These are phyloP conservation scores for Vimba vimba DNA, from an alignment of 2,113 vertebrate species.

Conservation along the genomic window DNA sequence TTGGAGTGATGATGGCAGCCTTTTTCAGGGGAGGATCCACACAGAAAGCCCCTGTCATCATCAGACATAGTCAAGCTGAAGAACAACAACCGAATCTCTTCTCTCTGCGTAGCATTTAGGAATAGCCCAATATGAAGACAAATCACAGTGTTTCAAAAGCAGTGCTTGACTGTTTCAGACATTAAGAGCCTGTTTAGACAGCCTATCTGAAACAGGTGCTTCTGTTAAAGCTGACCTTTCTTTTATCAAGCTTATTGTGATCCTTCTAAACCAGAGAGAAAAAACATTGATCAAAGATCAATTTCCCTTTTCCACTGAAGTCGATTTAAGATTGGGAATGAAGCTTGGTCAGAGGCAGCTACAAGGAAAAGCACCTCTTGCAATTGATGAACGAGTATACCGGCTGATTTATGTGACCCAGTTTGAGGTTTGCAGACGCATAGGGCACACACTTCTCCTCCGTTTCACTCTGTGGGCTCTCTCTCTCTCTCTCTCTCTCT, in stretches of 20 bases:
- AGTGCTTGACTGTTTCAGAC: background rate
- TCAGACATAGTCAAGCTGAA: background rate
- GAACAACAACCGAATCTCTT: background rate
- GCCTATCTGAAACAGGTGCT: constrained; percentile 34
- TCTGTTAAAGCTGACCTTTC: constrained; percentile 14
- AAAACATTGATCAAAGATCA: constrained; percentile 28
- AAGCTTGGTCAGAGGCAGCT: constrained; percentile 13
- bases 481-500: background rate
- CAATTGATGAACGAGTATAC: constrained; percentile 18
- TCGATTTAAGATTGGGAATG: constrained; percentile 1
- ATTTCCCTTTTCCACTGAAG: constrained; percentile 16
- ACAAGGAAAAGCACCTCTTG: constrained; percentile 18
- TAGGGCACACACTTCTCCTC: background rate
- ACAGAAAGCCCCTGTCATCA: constrained; percentile 38
- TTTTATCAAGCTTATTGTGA: constrained; percentile 5
- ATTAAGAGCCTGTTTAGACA: background rate
- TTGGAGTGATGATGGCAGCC: constrained; percentile 30
- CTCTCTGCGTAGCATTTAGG: background rate
- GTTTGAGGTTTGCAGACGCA: constrained; percentile 17
- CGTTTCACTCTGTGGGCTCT: background rate
- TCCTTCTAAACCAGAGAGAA: constrained; percentile 4
- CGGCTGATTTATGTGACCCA: constrained; percentile 35
- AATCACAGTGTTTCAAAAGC: background rate
- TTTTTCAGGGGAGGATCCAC: constrained; percentile 19
- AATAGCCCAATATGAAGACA: background rate